Base-by-base conservation (phyloP, 1,140 invertebrate genomes). In the Drosophila arizonae region DNA sequence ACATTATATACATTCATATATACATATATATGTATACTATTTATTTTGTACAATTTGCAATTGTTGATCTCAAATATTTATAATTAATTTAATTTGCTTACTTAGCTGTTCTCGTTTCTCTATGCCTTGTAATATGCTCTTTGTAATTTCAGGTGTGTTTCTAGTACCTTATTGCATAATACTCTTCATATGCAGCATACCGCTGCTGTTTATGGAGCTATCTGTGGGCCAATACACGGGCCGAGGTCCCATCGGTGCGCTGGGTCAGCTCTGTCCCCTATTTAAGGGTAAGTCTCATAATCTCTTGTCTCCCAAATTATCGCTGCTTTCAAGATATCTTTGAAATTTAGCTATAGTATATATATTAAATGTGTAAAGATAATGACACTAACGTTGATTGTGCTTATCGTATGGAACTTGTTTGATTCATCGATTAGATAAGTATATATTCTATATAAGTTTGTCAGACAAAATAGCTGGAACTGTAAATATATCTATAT, bases 171-270 rank as follows among this genome's bases (percentile, higher is more conserved):
- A 97, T 92, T 96, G 96, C 91, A 94, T 96, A 90, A 96, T 96
- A 91, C 94, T 96, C 89, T 87, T 96, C 74, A 93, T 96, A 77
- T 96, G 96, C 90, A 96, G 96, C 48, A 94, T 96, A 60, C 96
- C 96, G 1, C 93, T 97, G 92, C 92, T 97, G n/a, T 96, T 96
- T 88, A 96, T 97, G 96, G 96, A 97, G 91, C 91, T 97, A 55
- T 95, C 95, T 21, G 93, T 97, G 63, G 96, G 96, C 39, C 96
- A 97, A 84, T 97, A 95, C 81, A 96, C 96, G 4, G 94, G 95
- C 50, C 93, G 96, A 72, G 96, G 96, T 63, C 96, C 96, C 5
- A 96, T 97, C 66, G 96, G 95, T 55, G 96, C 96, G 45, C 91
- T 97, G 73, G 96, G 96, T 60, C 96, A 96, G 92, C 93, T 97